Percentiles rank a stretch among this genome's conserved stretches.
These are phyloP conservation scores for Latheticus oryzae DNA, from an alignment of 2,888 invertebrate species.

Conservation along the genomic window DNA sequence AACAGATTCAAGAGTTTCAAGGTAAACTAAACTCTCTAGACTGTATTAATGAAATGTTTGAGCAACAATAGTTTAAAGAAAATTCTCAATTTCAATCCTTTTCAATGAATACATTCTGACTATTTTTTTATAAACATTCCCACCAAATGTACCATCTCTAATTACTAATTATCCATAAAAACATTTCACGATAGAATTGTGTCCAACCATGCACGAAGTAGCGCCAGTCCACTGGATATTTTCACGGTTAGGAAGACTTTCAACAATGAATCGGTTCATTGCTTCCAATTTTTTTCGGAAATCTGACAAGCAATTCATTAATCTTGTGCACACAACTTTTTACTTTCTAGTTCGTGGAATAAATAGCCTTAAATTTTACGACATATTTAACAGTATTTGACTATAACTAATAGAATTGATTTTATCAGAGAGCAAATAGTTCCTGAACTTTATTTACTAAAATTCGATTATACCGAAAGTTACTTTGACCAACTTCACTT, in stretches of 20 bases:
- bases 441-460: too few relatives aligned
- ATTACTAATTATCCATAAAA: conserved; percentile 32
- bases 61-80: conserved; percentile 28
- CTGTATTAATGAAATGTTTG: conserved; percentile 25
- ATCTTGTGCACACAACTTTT: conserved; percentile 28
- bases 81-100: conserved; percentile 12
- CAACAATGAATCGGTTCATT: conserved; percentile 33
- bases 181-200: conserved; percentile 32
- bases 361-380: conserved; percentile 21
- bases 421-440: too few relatives aligned
- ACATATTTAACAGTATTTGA: too few relatives aligned
- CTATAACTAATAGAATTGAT: too few relatives aligned
- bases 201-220: conserved; percentile 34
- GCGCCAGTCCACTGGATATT: conserved; percentile 33
- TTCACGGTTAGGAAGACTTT: conserved; percentile 34
- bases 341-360: conserved; percentile 29
- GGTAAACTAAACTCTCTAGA: conserved; percentile 21
- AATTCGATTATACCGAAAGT: too few relatives aligned
- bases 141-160: conserved; percentile 33
- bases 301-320: conserved; percentile 33
- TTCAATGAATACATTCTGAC: conserved; percentile 8
- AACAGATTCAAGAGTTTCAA: conserved; percentile 27
- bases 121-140: conserved; percentile 14
- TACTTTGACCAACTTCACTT: too few relatives aligned
- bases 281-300: conserved; percentile 18